Conservation (phyloP, 2,113 vertebrate species). For the Heloderma charlesbogerti region DNA sequence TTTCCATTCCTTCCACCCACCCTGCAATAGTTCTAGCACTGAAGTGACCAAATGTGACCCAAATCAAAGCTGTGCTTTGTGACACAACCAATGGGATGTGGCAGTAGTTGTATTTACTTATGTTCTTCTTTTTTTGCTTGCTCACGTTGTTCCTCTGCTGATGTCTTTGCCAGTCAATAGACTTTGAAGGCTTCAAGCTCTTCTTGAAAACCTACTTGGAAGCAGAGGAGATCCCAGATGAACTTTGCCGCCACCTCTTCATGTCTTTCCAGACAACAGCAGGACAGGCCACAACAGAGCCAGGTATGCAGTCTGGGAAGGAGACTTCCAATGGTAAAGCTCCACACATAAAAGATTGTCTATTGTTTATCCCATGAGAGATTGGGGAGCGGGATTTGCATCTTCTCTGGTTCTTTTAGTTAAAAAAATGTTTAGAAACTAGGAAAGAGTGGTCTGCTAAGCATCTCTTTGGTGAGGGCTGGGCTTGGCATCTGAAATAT, state of each 20-base stretch:
- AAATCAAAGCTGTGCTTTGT: not conserved
- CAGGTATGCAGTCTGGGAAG: not conserved
- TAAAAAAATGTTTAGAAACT: not conserved
- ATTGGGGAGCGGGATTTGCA: not conserved
- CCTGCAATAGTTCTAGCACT: not conserved
- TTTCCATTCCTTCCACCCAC: not conserved
- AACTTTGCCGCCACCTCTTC: slow-evolving; percentile 85
- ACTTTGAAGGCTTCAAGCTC: slow-evolving; percentile 83
- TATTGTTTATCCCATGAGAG: not conserved
- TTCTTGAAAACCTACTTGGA: slow-evolving; percentile 90
- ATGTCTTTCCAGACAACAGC: slow-evolving; percentile 84
- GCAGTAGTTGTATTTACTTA: not conserved
- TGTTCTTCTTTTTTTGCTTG: not conserved
- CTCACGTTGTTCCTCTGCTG: not conserved
- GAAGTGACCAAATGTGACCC: not conserved
- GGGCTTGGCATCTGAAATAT: not conserved
- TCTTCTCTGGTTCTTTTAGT: not conserved
- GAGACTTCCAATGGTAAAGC: not conserved
- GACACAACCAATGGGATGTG: not conserved
- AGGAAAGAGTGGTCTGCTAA: not conserved
- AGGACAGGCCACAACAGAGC: slow-evolving; percentile 51
- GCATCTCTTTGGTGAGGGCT: not conserved
- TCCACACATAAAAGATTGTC: not conserved
- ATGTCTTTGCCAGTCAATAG: slow-evolving; percentile 78
- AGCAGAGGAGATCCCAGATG: slow-evolving; percentile 80